These are phyloP conservation scores for Caerostris extrusa DNA, from an alignment of 1,140 invertebrate species.

Conservation along the genomic window DNA sequence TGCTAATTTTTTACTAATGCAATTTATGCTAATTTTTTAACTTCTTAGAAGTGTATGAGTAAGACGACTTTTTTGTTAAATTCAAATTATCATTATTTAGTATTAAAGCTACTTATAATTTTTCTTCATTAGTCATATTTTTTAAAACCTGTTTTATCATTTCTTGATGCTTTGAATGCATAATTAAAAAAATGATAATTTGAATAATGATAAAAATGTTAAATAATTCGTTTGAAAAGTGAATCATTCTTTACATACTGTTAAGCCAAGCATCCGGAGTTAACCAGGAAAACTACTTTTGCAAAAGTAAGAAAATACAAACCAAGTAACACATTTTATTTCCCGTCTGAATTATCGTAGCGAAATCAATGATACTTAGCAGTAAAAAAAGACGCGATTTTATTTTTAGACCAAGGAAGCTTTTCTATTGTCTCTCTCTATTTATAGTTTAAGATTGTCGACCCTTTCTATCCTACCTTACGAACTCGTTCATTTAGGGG, in stretches of 20 bases:
- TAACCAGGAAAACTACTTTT: not conserved
- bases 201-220: too few species aligned
- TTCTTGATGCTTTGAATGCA: too few species aligned
- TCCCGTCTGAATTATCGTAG: not conserved
- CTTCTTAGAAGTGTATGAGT: too few species aligned
- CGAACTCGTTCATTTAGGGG: not conserved
- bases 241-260: not conserved
- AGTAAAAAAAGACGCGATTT: not conserved
- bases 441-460: not conserved
- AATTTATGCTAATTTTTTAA: too few species aligned
- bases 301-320: not conserved
- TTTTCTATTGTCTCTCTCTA: not conserved
- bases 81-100: too few species aligned
- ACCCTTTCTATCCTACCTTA: not conserved
- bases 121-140: too few species aligned
- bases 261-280: not conserved
- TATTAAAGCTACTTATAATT: too few species aligned
- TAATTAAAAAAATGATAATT: too few species aligned
- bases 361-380: not conserved
- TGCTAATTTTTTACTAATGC: too few species aligned
- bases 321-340: not conserved
- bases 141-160: too few species aligned
- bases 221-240: too few species aligned
- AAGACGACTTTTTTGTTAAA: too few species aligned
- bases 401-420: not conserved